Conservation (phyloP, 2,113 vertebrate genomes). For the Macquaria ambigua region DNA sequence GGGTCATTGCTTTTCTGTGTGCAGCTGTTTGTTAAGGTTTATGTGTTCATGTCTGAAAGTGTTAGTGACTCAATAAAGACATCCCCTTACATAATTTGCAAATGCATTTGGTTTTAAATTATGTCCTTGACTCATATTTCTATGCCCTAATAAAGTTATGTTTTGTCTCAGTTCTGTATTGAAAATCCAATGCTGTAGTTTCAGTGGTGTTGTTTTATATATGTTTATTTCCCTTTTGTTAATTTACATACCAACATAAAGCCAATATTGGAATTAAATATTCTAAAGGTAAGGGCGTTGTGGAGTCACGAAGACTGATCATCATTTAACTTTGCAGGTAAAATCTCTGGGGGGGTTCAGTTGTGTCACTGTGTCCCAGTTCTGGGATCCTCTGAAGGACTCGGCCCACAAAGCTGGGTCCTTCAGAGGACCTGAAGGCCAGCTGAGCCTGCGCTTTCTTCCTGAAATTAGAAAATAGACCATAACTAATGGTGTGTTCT, state of each 20-base stretch:
- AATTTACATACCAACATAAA: too few species aligned
- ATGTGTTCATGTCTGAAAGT: slow-evolving; percentile 3
- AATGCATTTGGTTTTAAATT: slow-evolving; percentile 8
- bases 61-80: not conserved
- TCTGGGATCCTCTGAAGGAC: slow-evolving; percentile 30
- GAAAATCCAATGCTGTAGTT: not conserved
- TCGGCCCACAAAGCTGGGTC: slow-evolving; percentile 21
- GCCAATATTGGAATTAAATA: too few species aligned
- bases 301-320: not conserved
- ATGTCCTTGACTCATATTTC: not conserved
- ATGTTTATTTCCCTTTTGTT: not conserved
- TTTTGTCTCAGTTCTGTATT: not conserved
- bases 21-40: slow-evolving; percentile 8
- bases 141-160: not conserved
- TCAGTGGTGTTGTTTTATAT: not conserved
- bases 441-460: slow-evolving; percentile 1
- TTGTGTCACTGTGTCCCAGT: not conserved
- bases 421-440: not conserved
- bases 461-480: slow-evolving; percentile 10
- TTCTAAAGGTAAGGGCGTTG: too few species aligned
- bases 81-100: not conserved
- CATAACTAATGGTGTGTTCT: not conserved
- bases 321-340: not conserved
- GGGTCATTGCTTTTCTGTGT: not conserved
- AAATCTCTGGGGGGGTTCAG: not conserved